Conservation (phyloP, 1,140 invertebrate genomes). For the Aphidius ervi region DNA sequence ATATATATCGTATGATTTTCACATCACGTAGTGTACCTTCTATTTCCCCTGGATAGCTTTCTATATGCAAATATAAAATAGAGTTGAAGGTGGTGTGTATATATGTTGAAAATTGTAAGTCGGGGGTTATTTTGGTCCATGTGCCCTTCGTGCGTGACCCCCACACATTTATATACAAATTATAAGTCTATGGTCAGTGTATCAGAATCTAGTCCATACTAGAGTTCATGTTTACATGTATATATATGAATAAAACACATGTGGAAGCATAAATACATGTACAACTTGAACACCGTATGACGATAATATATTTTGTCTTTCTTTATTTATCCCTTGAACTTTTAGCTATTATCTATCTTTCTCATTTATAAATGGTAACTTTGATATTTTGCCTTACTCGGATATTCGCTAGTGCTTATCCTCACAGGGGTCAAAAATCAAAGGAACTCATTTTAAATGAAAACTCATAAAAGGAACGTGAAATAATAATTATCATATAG, state of each 20-base stretch:
- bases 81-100: background rate
- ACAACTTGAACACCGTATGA: too few relatives aligned
- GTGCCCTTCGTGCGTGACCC: conserved; percentile 23
- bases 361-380: conserved; percentile 4
- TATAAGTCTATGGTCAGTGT: conserved; percentile 28
- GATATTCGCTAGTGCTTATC: conserved; percentile 1
- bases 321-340: background rate
- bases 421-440: conserved; percentile 41
- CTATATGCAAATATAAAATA: conserved; percentile 52
- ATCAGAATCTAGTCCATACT: conserved; percentile 20
- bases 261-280: background rate
- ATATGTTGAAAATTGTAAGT: conserved; percentile 14
- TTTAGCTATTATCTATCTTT: background rate
- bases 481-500: too few relatives aligned
- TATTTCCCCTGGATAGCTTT: conserved; percentile 55
- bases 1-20: background rate
- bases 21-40: conserved; percentile 52
- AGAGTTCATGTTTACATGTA: conserved; percentile 5
- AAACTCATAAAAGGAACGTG: conserved; percentile 4
- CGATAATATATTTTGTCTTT: background rate
- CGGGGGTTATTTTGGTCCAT: conserved; percentile 13
- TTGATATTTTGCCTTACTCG: conserved; percentile 9
- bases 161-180: too few relatives aligned
- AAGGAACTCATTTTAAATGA: conserved; percentile 28
- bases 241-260: background rate